Evolutionary conservation across 2,113 vertebrate genomes (phyloP).

Genomic region (Rousettus leschenaultii): DNA sequence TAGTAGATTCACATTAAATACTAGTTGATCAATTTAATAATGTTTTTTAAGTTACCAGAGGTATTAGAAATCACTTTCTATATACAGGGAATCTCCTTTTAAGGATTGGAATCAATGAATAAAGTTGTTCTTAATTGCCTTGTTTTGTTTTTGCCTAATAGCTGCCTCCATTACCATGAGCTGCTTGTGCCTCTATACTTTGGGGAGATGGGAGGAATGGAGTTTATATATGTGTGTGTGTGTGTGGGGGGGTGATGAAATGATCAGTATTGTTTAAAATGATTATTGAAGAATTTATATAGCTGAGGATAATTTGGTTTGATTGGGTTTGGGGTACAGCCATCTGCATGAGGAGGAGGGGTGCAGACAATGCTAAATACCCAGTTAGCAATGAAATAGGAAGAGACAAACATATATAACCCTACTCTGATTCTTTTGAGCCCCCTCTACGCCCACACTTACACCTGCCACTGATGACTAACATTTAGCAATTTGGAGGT

Average conservation of each 20-base stretch:
- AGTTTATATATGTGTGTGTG: not conserved
- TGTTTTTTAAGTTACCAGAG: not conserved
- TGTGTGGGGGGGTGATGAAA: not conserved
- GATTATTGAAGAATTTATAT: not conserved
- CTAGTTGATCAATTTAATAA: not conserved
- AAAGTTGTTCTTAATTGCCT: not conserved
- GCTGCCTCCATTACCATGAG: not conserved
- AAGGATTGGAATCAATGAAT: not conserved
- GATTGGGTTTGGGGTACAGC: not conserved
- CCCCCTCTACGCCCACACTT: not conserved
- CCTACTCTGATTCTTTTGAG: not conserved
- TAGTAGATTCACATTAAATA: not conserved
- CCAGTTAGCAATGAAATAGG: not conserved
- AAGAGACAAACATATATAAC: not conserved
- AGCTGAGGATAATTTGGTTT: conserved; percentile 11
- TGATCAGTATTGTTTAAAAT: conserved; percentile 19
- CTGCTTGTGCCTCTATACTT: not conserved
- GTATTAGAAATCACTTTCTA: not conserved
- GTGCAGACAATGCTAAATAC: not conserved
- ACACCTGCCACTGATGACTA: conserved; percentile 31
- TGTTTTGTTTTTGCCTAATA: conserved; percentile 29
- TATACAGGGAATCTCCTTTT: not conserved
- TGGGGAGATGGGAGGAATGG: not conserved
- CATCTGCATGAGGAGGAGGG: not conserved
- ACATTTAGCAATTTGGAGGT: not conserved